These are phyloP conservation scores for Cyclina sinensis DNA, from an alignment of 1,140 invertebrate species.

Conservation along the genomic window DNA sequence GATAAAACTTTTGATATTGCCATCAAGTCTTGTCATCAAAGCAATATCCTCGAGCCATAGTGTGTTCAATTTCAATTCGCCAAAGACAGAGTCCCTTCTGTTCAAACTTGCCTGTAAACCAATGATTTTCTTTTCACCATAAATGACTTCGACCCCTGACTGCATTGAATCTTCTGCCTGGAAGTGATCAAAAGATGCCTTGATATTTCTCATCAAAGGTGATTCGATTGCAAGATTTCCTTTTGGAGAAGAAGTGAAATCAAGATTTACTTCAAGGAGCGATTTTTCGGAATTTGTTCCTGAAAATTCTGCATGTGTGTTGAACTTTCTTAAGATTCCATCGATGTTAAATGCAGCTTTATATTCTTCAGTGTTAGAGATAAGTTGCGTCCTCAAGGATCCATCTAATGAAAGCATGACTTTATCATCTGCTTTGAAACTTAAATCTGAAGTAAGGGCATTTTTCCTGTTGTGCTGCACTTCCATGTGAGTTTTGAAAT, in stretches of 20 bases:
- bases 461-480: constrained; percentile 66
- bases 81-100: not conserved
- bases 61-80: constrained; percentile 33
- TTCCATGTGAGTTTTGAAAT: constrained; percentile 59
- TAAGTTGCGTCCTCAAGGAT: constrained; percentile 24
- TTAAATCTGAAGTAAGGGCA: not conserved
- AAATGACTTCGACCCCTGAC: constrained; percentile 10
- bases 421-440: not conserved
- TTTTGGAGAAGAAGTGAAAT: not conserved
- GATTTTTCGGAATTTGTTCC: constrained; percentile 3
- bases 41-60: constrained; percentile 17
- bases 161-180: not conserved
- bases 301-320: constrained; percentile 19
- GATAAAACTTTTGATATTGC: not conserved
- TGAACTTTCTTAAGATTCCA: not conserved
- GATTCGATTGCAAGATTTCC: constrained; percentile 26
- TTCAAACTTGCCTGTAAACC: not conserved
- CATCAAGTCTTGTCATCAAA: constrained; percentile 25
- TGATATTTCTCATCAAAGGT: constrained; percentile 10
- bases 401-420: not conserved
- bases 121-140: constrained; percentile 22
- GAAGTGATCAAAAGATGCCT: constrained; percentile 36
- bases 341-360: constrained; percentile 1
- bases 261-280: not conserved
- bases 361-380: constrained; percentile 35